phyloP scores from a whole-genome alignment of 1,140 invertebrate genomes.

The Pachyrhynchus sulphureomaculatus region DNA sequence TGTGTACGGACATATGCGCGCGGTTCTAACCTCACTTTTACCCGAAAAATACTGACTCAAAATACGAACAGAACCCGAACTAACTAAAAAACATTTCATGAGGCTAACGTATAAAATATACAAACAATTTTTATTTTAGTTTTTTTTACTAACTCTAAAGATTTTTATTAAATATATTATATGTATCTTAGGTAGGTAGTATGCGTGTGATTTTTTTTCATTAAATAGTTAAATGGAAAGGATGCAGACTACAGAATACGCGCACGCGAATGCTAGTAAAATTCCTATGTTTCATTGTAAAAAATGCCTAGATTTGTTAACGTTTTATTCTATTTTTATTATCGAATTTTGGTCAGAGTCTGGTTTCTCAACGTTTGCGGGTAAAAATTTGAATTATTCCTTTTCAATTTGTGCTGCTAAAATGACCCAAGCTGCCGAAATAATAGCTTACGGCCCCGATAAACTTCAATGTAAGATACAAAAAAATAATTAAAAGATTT shows the following conservation, averaged over 20 bases:
- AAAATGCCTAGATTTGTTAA: conserved; percentile 3
- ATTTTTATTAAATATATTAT: conserved; percentile 5
- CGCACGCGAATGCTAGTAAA: neutral
- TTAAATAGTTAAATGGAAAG: conserved; percentile 9
- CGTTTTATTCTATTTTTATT: too few relatives aligned
- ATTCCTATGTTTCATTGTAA: conserved; percentile 3
- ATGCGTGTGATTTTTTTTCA: conserved; percentile 5
- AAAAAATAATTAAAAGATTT: too few relatives aligned
- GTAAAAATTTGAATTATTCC: too few relatives aligned
- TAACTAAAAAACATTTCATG: neutral
- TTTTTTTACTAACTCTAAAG: conserved; percentile 10
- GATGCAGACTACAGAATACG: conserved; percentile 18
- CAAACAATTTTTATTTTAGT: conserved; percentile 3
- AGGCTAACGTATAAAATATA: conserved; percentile 14
- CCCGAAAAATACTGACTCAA: conserved; percentile 31
- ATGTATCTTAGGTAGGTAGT: neutral
- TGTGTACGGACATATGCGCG: conserved; percentile 39
- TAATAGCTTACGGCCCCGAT: too few relatives aligned
- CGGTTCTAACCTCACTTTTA: conserved; percentile 14
- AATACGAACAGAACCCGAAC: conserved; percentile 20
- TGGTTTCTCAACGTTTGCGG: too few relatives aligned
- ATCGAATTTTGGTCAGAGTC: too few relatives aligned
- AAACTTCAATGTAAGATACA: too few relatives aligned
- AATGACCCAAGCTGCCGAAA: too few relatives aligned
- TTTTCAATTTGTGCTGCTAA: too few relatives aligned